Evolutionary conservation across 1,140 invertebrate genomes (phyloP).

Genomic region (Tenebrio molitor): DNA sequence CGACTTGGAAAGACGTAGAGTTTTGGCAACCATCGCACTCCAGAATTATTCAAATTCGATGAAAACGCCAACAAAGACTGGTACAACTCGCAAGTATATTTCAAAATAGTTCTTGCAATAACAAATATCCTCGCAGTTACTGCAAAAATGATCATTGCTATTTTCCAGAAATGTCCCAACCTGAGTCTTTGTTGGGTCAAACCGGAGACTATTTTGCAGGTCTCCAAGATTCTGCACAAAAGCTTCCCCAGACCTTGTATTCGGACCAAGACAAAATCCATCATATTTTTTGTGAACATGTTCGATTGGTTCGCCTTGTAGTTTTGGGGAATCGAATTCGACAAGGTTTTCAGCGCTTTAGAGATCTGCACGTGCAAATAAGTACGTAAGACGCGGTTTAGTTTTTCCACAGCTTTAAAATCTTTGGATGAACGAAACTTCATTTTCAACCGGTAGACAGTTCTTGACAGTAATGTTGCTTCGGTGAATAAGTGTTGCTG

Average conservation of each 20-base stretch:
- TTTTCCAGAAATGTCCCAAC: conserved; percentile 68
- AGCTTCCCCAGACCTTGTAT: conserved; percentile 69
- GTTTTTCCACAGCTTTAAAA: conserved; percentile 68
- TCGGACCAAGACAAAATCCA: conserved; percentile 68
- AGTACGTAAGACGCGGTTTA: conserved; percentile 67
- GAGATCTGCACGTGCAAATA: conserved; percentile 65
- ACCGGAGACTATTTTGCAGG: conserved; percentile 60
- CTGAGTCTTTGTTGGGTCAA: conserved; percentile 65
- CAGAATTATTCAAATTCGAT: conserved; percentile 63
- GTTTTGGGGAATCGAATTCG: conserved; percentile 56
- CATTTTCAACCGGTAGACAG: conserved; percentile 70
- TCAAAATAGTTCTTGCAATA: conserved; percentile 64
- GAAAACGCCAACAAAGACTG: conserved; percentile 64
- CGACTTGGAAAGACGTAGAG: conserved; percentile 65
- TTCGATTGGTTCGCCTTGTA: conserved; percentile 54
- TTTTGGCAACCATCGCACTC: conserved; percentile 66
- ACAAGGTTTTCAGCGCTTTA: conserved; percentile 58
- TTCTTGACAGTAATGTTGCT: conserved; percentile 67
- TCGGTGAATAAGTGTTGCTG: conserved; percentile 65
- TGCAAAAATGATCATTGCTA: conserved; percentile 65
- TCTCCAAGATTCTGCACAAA: conserved; percentile 65
- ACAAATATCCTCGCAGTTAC: conserved; percentile 68
- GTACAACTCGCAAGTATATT: conserved; percentile 67
- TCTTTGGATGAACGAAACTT: conserved; percentile 70
- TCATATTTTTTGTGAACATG: conserved; percentile 69